These are phyloP conservation scores for Babylonia areolata DNA, from an alignment of 1,140 invertebrate genomes.

Conservation along the genomic window DNA sequence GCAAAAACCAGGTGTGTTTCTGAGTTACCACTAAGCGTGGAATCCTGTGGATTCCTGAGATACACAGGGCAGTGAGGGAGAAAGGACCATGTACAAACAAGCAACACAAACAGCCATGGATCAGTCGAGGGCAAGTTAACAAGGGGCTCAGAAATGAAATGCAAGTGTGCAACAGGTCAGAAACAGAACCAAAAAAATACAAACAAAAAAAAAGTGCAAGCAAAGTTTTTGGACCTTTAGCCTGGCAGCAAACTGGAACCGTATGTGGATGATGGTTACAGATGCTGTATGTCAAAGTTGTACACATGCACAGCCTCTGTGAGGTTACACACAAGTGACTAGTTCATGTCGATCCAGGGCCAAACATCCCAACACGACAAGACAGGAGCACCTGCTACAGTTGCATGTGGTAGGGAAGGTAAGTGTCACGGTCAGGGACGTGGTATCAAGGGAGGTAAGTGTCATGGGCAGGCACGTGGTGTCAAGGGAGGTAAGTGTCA, in stretches of 20 bases:
- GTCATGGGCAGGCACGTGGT: too few species aligned
- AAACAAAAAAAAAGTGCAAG: conserved; percentile 19
- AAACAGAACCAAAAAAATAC: not conserved
- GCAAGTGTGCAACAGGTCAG: conserved; percentile 31
- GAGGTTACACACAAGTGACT: not conserved
- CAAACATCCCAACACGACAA: not conserved
- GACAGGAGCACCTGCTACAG: too few species aligned
- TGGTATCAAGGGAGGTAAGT: too few species aligned
- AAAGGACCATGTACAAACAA: conserved; percentile 3
- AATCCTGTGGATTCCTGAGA: not conserved
- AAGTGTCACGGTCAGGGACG: too few species aligned
- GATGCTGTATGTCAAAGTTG: not conserved
- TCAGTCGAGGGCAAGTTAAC: conserved; percentile 1
- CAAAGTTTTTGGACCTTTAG: conserved; percentile 24
- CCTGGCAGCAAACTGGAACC: conserved; percentile 34
- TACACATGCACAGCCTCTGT: not conserved
- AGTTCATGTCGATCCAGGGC: not conserved
- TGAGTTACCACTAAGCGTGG: too few species aligned
- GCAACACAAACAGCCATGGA: conserved; percentile 28
- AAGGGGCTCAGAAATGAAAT: conserved; percentile 10
- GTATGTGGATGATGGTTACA: not conserved
- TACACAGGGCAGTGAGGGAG: not conserved
- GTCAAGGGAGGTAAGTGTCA: too few species aligned
- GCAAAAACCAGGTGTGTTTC: not conserved
- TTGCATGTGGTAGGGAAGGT: too few species aligned